These are phyloP conservation scores for Neocrepidodera transversa DNA, from an alignment of 2,888 invertebrate species.

Conservation along the genomic window DNA sequence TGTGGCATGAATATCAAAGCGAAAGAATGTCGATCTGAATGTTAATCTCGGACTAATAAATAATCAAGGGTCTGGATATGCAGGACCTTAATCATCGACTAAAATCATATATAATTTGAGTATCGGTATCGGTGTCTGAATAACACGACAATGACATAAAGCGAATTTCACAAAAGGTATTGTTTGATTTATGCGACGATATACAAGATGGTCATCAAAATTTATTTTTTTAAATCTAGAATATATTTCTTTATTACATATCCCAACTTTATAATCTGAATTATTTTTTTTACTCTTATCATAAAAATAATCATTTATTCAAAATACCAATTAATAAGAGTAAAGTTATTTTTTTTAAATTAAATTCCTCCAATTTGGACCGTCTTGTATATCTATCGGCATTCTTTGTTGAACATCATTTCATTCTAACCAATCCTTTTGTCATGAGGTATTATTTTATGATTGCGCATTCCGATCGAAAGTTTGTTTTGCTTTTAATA, in stretches of 20 bases:
- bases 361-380: too few species aligned
- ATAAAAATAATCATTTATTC: too few species aligned
- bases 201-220: too few species aligned
- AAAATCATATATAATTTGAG: constrained; percentile 48
- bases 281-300: too few species aligned
- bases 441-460: constrained; percentile 49
- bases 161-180: constrained; percentile 44
- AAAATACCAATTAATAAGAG: too few species aligned
- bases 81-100: constrained; percentile 35
- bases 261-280: too few species aligned
- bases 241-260: too few species aligned
- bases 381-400: constrained; percentile 7
- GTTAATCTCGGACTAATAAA: constrained; percentile 31
- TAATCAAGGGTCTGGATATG: constrained; percentile 34
- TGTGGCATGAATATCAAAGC: constrained; percentile 13
- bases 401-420: constrained; percentile 37
- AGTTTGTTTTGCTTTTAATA: too few species aligned
- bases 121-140: constrained; percentile 27
- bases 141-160: constrained; percentile 39
- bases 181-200: constrained; percentile 29
- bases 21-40: constrained; percentile 38
- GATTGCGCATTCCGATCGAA: constrained; percentile 48
- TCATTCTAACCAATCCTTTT: constrained; percentile 47
- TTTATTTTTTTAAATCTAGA: too few species aligned
- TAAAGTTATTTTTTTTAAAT: too few species aligned